Conservation (phyloP, 2,797 vertebrate genomes). For the Anolis apletophallus region DNA sequence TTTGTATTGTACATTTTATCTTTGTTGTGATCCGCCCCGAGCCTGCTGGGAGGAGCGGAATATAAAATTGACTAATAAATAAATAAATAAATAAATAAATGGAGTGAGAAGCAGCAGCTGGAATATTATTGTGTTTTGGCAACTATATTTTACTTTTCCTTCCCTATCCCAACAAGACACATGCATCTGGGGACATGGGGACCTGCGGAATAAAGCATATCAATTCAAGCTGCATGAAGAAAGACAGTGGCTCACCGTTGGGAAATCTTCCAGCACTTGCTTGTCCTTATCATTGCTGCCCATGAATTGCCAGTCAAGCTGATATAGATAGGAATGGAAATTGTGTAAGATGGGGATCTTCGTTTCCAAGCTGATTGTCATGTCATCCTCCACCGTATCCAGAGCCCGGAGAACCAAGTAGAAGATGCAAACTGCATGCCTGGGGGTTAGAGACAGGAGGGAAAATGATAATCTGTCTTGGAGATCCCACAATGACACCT, state of each 20-base stretch:
- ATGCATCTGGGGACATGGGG: no score
- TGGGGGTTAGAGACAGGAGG: slow-evolving; percentile 63
- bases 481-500: no score
- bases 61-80: no score
- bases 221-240: background rate
- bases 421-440: slow-evolving; percentile 96
- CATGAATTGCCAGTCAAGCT: slow-evolving; percentile 89
- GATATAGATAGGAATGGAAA: slow-evolving; percentile 80
- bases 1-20: no score
- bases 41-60: no score
- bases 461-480: background rate
- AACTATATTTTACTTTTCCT: no score
- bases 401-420: slow-evolving; percentile 94
- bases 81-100: no score
- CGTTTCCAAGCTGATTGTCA: slow-evolving; percentile 89
- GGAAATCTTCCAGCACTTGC: slow-evolving; percentile 93
- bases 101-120: no score
- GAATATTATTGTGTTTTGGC: no score
- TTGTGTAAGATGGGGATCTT: slow-evolving; percentile 90
- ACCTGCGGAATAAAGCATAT: no score
- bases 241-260: slow-evolving; percentile 82
- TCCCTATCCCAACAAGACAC: no score
- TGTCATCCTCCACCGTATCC: slow-evolving; percentile 97
- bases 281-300: slow-evolving; percentile 93
- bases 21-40: no score